Percentiles rank a stretch among this genome's conserved stretches.
phyloP scores from a whole-genome alignment of 2,797 vertebrate genomes.

The Artibeus jamaicensis region DNA sequence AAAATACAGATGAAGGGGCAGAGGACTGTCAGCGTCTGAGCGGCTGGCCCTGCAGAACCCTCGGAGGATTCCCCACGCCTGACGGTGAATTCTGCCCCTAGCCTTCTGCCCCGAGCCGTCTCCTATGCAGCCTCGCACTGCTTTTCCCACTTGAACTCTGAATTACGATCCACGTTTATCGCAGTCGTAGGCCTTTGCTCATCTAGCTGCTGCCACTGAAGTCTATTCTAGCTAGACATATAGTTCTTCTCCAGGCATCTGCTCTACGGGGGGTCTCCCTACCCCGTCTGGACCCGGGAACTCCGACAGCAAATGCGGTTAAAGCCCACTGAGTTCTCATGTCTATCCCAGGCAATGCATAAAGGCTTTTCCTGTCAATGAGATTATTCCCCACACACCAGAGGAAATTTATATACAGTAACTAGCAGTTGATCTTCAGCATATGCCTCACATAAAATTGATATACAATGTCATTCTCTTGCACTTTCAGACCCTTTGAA shows the following conservation, averaged over 20 bases:
- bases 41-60: background rate
- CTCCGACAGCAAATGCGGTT: background rate
- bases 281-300: background rate
- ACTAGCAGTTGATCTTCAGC: background rate
- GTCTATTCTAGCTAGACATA: background rate
- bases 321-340: background rate
- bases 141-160: background rate
- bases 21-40: background rate
- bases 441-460: background rate
- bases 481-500: background rate
- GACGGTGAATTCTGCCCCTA: background rate
- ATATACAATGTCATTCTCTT: background rate
- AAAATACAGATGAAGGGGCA: background rate
- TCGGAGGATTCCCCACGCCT: background rate
- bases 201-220: background rate
- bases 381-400: background rate
- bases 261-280: background rate
- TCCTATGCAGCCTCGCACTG: accelerated
- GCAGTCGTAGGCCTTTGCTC: background rate
- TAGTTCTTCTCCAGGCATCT: background rate
- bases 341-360: background rate
- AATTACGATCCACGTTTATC: background rate
- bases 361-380: background rate
- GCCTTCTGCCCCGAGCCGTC: background rate
- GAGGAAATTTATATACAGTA: background rate